Percentiles rank a stretch among this genome's conserved stretches.
Evolutionary conservation across 2,113 vertebrate species (phyloP).

Genomic region (Gopherus flavomarginatus): DNA sequence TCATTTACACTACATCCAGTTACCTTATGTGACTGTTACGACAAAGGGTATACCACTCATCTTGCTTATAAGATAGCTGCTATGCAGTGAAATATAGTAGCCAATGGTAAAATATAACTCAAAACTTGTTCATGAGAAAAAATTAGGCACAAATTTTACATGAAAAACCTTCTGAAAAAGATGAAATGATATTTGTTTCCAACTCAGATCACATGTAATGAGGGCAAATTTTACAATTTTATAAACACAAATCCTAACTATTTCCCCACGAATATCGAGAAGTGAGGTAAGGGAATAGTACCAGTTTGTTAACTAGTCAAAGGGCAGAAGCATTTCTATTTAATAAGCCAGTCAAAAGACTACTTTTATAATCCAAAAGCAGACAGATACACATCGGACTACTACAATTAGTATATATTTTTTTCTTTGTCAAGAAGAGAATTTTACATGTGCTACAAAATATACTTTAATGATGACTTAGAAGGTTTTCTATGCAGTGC

Average conservation of each 20-base stretch:
- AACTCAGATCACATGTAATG: not conserved
- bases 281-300: not conserved
- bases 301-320: not conserved
- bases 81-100: not conserved
- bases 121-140: not conserved
- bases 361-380: not conserved
- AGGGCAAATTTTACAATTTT: constrained; percentile 10
- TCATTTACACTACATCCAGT: not conserved
- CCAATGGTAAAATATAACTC: not conserved
- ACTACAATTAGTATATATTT: not conserved
- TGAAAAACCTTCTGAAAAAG: not conserved
- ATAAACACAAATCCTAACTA: not conserved
- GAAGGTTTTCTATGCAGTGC: not conserved
- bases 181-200: not conserved
- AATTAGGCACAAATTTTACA: constrained; percentile 3
- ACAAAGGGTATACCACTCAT: not conserved
- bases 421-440: not conserved
- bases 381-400: not conserved
- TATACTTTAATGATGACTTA: not conserved
- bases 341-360: constrained; percentile 6
- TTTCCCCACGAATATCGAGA: not conserved
- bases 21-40: not conserved
- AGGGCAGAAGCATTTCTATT: not conserved
- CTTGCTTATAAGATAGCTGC: not conserved
- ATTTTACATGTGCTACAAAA: not conserved